Conservation (phyloP, 2,888 invertebrate species). For the Chironomus riparius region DNA sequence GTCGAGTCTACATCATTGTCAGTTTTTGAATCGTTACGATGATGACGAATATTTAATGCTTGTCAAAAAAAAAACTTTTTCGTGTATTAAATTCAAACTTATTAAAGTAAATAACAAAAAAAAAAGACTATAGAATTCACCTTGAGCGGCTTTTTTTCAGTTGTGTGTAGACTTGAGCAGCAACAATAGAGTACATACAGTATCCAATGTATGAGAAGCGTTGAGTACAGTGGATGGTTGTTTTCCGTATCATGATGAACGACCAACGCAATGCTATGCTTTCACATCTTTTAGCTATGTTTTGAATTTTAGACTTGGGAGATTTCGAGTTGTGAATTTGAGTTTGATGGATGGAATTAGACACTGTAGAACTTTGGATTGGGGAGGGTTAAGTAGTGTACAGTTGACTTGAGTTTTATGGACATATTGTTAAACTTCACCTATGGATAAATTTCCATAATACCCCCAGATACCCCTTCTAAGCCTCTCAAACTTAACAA, state of each 20-base stretch:
- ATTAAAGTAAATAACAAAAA: neutral
- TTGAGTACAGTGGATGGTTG: neutral
- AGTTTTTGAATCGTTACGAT: neutral
- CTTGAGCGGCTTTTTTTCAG: neutral
- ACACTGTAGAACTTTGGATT: no score
- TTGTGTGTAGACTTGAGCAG: neutral
- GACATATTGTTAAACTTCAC: no score
- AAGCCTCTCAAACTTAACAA: no score
- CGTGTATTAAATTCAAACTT: neutral
- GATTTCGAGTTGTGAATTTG: no score
- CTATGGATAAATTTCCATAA: no score
- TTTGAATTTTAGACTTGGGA: no score
- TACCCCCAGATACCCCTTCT: no score
- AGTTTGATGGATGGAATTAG: no score
- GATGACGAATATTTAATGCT: neutral
- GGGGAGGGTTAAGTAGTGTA: no score
- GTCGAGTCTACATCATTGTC: neutral
- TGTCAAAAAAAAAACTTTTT: neutral
- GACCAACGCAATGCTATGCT: neutral
- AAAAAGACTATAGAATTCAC: neutral
- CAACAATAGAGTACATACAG: neutral
- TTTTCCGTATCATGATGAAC: neutral
- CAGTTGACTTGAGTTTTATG: no score
- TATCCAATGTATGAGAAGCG: neutral
- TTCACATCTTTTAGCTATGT: neutral